Conservation (phyloP, 2,888 invertebrate species). For the Andricus quercusramuli region DNA sequence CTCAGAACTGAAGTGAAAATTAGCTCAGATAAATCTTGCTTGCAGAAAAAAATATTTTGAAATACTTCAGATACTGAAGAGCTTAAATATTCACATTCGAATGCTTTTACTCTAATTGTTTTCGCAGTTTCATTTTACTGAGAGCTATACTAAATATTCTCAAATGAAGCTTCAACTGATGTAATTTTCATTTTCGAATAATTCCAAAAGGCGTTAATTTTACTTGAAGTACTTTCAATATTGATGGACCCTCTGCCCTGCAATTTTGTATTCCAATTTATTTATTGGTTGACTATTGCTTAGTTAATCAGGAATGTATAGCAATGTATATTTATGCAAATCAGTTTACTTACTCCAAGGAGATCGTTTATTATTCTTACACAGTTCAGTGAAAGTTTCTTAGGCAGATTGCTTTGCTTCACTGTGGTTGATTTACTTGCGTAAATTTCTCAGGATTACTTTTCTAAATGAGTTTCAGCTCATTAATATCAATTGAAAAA, state of each 20-base stretch:
- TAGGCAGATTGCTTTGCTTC: slow-evolving; percentile 11
- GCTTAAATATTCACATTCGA: neutral
- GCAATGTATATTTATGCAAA: slow-evolving; percentile 27
- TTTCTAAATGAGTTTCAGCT: slow-evolving; percentile 1
- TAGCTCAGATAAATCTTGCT: neutral
- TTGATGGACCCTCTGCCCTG: neutral
- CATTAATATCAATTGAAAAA: slow-evolving; percentile 19
- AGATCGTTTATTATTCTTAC: slow-evolving; percentile 13
- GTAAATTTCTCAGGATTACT: neutral
- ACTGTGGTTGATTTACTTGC: slow-evolving; percentile 16
- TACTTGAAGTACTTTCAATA: neutral
- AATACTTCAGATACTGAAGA: neutral
- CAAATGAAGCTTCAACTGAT: neutral
- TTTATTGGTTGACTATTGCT: neutral
- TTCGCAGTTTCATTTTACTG: neutral
- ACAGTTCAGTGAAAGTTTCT: slow-evolving; percentile 6
- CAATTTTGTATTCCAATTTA: neutral
- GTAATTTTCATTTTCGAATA: neutral
- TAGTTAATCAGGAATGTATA: neutral
- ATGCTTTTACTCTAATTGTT: neutral
- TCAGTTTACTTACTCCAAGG: slow-evolving; percentile 10
- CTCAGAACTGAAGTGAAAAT: neutral
- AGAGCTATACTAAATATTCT: neutral
- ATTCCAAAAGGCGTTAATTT: neutral
- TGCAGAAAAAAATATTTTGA: neutral